A percentile compares a stretch with the other conserved stretches of the same genome.
phyloP scores from a whole-genome alignment of 2,888 invertebrate species.

The Eupsilia transversa region DNA sequence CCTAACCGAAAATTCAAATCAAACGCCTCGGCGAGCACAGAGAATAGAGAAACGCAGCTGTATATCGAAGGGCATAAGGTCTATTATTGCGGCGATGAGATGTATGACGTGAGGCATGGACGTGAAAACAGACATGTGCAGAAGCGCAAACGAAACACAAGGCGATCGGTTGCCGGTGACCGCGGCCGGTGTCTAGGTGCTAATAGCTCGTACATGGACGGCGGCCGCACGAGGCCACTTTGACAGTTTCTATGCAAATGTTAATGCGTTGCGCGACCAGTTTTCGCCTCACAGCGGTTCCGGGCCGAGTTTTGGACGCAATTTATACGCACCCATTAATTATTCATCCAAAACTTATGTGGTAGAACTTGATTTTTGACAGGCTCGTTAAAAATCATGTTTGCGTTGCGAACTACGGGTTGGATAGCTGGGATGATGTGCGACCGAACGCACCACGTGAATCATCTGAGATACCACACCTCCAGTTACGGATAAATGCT shows the following conservation, averaged over 20 bases:
- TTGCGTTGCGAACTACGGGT: slow-evolving; percentile 44
- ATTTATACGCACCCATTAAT: slow-evolving; percentile 84
- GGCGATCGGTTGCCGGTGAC: slow-evolving; percentile 69
- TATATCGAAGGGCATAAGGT: slow-evolving; percentile 66
- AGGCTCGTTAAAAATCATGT: slow-evolving; percentile 63
- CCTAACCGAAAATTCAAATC: slow-evolving; percentile 71
- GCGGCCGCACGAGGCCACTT: slow-evolving; percentile 80
- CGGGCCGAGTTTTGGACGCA: slow-evolving; percentile 84
- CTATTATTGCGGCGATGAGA: slow-evolving; percentile 62
- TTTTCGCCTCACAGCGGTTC: slow-evolving; percentile 87
- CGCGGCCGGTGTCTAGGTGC: slow-evolving; percentile 80
- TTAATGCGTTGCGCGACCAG: slow-evolving; percentile 88
- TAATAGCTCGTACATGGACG: slow-evolving; percentile 81
- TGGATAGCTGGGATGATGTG: slow-evolving; percentile 37
- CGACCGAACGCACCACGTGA: slow-evolving; percentile 65
- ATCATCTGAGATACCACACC: slow-evolving; percentile 70
- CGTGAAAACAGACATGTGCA: slow-evolving; percentile 70
- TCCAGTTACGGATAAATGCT: slow-evolving; percentile 63
- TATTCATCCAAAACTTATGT: slow-evolving; percentile 76
- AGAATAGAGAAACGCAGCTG: slow-evolving; percentile 48
- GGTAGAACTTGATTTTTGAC: slow-evolving; percentile 81
- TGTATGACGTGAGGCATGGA: slow-evolving; percentile 55
- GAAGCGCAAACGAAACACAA: slow-evolving; percentile 74
- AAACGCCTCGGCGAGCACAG: slow-evolving; percentile 51
- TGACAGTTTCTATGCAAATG: slow-evolving; percentile 91